A percentile compares a stretch with the other conserved stretches of the same genome.
These are phyloP conservation scores for Helostoma temminkii DNA, from an alignment of 2,797 vertebrate genomes.

Conservation along the genomic window DNA sequence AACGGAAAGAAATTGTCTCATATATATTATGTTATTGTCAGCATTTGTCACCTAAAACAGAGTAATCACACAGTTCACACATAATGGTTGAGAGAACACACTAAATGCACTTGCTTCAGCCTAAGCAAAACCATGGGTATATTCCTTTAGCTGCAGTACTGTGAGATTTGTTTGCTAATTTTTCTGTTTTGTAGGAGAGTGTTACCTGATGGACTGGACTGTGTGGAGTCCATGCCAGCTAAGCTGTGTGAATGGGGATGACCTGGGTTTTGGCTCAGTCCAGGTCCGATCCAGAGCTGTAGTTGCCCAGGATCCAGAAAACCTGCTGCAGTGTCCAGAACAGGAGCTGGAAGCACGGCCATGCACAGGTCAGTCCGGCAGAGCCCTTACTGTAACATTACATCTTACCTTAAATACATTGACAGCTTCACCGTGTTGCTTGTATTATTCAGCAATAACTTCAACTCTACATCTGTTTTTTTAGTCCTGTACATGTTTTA, in stretches of 20 bases:
- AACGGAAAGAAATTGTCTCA: too few relatives aligned
- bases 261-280: conserved; percentile 93
- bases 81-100: too few relatives aligned
- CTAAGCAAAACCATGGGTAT: not conserved
- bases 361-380: conserved; percentile 86
- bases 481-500: too few relatives aligned
- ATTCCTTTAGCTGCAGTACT: not conserved
- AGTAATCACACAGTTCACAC: too few relatives aligned
- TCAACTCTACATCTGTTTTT: too few relatives aligned
- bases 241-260: conserved; percentile 91
- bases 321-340: conserved; percentile 93
- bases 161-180: not conserved
- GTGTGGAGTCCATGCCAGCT: conserved; percentile 93
- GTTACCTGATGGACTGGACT: conserved; percentile 96
- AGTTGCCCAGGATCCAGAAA: conserved; percentile 93
- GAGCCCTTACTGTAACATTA: not conserved
- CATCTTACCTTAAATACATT: not conserved
- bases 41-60: too few relatives aligned
- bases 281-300: conserved; percentile 94
- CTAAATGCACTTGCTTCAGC: not conserved
- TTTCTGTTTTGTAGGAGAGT: conserved; percentile 87
- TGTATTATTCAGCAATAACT: too few relatives aligned
- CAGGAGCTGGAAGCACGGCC: conserved; percentile 92
- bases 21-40: too few relatives aligned
- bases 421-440: too few relatives aligned